Evolutionary conservation across 1,140 invertebrate species (phyloP).

Genomic region (Trichonephila inaurata): DNA sequence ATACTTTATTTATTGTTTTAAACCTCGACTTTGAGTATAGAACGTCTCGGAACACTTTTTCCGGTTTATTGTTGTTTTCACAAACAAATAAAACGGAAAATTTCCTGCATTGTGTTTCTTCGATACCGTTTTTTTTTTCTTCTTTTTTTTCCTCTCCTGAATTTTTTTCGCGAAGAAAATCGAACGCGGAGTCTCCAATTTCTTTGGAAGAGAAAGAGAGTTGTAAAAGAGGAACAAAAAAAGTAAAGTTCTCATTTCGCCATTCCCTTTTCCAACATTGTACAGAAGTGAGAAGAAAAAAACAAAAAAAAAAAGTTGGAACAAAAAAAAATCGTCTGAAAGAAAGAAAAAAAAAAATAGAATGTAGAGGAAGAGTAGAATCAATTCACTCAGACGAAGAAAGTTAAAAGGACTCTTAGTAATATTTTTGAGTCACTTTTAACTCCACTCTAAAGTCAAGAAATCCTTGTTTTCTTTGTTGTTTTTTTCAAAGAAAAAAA

Average conservation of each 20-base stretch:
- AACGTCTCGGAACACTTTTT: conserved; percentile 39
- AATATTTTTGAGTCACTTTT: conserved; percentile 34
- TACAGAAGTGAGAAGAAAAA: not conserved
- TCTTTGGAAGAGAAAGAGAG: conserved; percentile 6
- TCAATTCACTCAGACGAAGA: conserved; percentile 34
- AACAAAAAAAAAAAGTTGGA: not conserved
- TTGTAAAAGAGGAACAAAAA: conserved; percentile 1
- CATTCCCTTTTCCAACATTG: conserved; percentile 40
- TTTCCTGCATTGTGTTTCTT: conserved; percentile 58
- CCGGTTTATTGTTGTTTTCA: conserved; percentile 62
- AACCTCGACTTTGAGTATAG: conserved; percentile 42
- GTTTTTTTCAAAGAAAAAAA: not conserved
- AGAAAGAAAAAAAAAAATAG: not conserved
- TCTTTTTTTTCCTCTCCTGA: not conserved
- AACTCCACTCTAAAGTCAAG: not conserved
- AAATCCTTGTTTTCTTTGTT: not conserved
- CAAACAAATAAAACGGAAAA: conserved; percentile 59
- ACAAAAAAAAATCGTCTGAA: conserved; percentile 1
- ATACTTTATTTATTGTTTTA: conserved; percentile 67
- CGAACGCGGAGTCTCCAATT: conserved; percentile 53
- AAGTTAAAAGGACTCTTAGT: conserved; percentile 33
- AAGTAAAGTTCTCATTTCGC: conserved; percentile 52
- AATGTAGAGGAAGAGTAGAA: conserved; percentile 8
- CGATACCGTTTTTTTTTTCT: conserved; percentile 15
- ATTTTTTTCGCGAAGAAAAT: not conserved